phyloP scores from a whole-genome alignment of 2,888 invertebrate species.

The Eristalinus aeneus region DNA sequence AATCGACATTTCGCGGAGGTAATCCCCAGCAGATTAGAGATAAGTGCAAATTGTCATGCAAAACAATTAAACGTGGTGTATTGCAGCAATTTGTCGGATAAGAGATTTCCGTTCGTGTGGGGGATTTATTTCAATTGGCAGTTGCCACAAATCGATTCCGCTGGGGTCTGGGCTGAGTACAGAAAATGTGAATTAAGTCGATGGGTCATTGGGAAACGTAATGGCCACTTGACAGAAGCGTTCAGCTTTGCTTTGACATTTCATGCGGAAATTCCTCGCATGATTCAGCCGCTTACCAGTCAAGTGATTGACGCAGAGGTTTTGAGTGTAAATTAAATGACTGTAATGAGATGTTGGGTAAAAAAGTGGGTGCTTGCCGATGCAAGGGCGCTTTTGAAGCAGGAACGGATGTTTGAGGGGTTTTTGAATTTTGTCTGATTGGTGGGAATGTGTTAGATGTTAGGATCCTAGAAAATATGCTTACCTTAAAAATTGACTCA shows the following conservation, averaged over 20 bases:
- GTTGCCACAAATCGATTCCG: slow-evolving; percentile 28
- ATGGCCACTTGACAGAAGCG: background rate
- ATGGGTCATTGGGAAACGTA: background rate
- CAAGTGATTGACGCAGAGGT: background rate
- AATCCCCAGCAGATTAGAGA: slow-evolving; percentile 54
- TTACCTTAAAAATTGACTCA: too few species aligned
- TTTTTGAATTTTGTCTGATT: too few species aligned
- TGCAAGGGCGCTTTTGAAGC: too few species aligned
- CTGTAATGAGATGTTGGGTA: background rate
- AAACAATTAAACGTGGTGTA: slow-evolving; percentile 63
- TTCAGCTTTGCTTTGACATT: slow-evolving; percentile 12
- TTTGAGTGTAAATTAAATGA: background rate
- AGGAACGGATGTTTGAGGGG: too few species aligned
- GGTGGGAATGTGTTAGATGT: too few species aligned
- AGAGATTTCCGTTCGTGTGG: slow-evolving; percentile 39
- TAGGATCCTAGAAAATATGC: too few species aligned
- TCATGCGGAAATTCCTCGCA: background rate
- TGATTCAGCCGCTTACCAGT: background rate
- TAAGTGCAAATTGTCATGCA: slow-evolving; percentile 51
- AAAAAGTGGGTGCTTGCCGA: background rate
- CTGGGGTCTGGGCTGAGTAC: background rate
- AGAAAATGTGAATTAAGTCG: background rate
- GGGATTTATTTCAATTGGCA: slow-evolving; percentile 43
- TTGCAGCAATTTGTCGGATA: slow-evolving; percentile 56
- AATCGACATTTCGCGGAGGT: slow-evolving; percentile 40